Evolutionary conservation across 1,140 invertebrate genomes (phyloP), one percentile per base, ranked within the genome.

Genomic region (Hestina assimilis): DNA sequence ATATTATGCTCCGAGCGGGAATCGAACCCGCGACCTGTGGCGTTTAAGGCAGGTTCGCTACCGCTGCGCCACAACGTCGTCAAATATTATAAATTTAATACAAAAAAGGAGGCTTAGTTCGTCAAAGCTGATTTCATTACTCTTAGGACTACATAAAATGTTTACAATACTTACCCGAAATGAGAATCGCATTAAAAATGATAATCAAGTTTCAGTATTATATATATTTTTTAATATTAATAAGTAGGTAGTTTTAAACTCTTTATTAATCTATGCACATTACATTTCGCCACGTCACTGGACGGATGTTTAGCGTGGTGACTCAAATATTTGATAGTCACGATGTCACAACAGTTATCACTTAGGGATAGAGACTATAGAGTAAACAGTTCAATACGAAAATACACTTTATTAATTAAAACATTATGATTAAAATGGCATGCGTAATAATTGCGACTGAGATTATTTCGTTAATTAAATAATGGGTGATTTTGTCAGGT

Each of bases 281-380:
- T 43, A 43, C 14, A 6, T 43, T 24, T 26, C 12, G 41, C 23
- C 41, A 0, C 21, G 41, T 43, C 41, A 43, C 11, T 11, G 20
- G 41, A 21, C 41, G 20, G 20, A 43, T 43, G 41, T 43, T 43
- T 43, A 35, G 31, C n/a, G 24, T 15, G 20, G 41, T 12, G 41
- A 43, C 20, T 12, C 31, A 14, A n/a, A 24, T 43, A 24, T 43
- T 43, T 26, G 41, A 43, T 14, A 43, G 20, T 43, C 41, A 43
- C 24, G 41, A 26, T 43, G 41, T 24, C 42, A 45, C 26, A 26
- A 43, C 21, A n/a, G n/a, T n/a, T 15, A 28, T 14, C 20, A 24
- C 19, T 43, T 6, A 12, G 31, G 31, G 31, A 35, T 35, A 35
- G 12, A 15, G 14, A 35, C 1, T 7, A 17, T 15, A 35, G 15